Evolutionary conservation across 1,140 invertebrate genomes (phyloP).

Genomic region (Pseudomyrmex dendroicus): DNA sequence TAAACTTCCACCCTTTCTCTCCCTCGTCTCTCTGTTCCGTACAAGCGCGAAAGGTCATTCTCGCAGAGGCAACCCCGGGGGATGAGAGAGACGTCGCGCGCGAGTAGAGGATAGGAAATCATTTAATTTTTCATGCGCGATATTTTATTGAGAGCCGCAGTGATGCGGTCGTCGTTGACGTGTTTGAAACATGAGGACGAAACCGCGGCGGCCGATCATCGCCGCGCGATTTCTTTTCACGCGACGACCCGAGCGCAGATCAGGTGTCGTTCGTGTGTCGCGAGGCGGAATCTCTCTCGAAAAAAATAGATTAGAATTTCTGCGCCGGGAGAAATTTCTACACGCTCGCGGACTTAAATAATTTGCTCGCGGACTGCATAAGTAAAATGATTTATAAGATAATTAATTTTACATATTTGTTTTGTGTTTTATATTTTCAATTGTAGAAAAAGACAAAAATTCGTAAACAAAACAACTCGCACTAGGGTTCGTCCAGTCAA

Average conservation of each 20-base stretch:
- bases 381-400: too few relatives aligned
- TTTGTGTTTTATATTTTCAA: too few relatives aligned
- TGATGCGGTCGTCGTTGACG: not conserved
- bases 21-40: not conserved
- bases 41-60: slow-evolving; percentile 66
- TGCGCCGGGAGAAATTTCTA: too few relatives aligned
- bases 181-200: slow-evolving; percentile 2
- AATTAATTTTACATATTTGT: too few relatives aligned
- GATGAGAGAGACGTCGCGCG: not conserved
- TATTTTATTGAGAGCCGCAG: slow-evolving; percentile 20
- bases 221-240: not conserved
- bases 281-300: too few relatives aligned
- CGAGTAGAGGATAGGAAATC: not conserved
- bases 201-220: not conserved
- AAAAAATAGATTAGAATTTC: too few relatives aligned
- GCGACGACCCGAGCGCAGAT: not conserved
- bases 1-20: slow-evolving; percentile 67
- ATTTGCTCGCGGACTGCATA: too few relatives aligned
- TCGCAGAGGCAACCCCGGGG: slow-evolving; percentile 58
- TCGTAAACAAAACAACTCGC: too few relatives aligned
- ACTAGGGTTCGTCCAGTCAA: too few relatives aligned
- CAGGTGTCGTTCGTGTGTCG: not conserved
- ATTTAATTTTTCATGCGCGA: slow-evolving; percentile 23
- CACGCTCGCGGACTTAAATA: too few relatives aligned
- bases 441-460: too few relatives aligned